Base-by-base conservation (phyloP, 35 echinoderm and acorn worm species). In the Ophiothrix spiculata region DNA sequence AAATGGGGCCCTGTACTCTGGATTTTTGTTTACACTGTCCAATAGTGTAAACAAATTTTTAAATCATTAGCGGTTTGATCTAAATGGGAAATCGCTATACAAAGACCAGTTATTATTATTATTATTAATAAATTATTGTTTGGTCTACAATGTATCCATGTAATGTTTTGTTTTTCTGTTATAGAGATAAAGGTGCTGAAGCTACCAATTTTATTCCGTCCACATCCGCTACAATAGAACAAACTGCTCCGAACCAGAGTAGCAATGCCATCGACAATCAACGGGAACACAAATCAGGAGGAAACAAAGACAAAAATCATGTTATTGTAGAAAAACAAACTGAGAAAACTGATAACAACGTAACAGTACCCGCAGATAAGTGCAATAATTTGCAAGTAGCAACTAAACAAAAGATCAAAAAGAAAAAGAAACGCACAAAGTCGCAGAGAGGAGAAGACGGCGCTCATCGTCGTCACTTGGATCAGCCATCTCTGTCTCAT, bases 361-460 rank as follows among this genome's bases (percentile, higher is more conserved):
- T 21, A 54, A 54, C 45, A 69, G 60, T 28, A 69, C 16, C 23
- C 8, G 23, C 60, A 69, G 60, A 4, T 4, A 69, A 69, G 23
- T 2, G 45, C 8, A 69, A 6, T 69, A 69, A 69, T n/a, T n/a
- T n/a, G 45, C 45, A 69, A 69, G 60, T 69, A 69, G 60, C 60
- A 69, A 2, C 29, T 1, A 69, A 69, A 69, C 23, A 6, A 69
- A 69, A 69, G 19, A 13, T 49, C 15, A 75, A 90, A 74, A 90
- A 90, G 76, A 90, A 90, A 75, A 90, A 90, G 75, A 76, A 83
- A 42, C 41, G 54, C 49, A 39, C 14, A 69, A 69, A 69, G 17
- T 25, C 29, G 60, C 60, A 69, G 29, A 69, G n/a, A n/a, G n/a
- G n/a, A 25, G 60, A 69, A 69, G 60, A 25, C 17, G 25, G 60